These are phyloP conservation scores for Willowsia nigromaculata DNA, from an alignment of 2,888 invertebrate species.

Conservation along the genomic window DNA sequence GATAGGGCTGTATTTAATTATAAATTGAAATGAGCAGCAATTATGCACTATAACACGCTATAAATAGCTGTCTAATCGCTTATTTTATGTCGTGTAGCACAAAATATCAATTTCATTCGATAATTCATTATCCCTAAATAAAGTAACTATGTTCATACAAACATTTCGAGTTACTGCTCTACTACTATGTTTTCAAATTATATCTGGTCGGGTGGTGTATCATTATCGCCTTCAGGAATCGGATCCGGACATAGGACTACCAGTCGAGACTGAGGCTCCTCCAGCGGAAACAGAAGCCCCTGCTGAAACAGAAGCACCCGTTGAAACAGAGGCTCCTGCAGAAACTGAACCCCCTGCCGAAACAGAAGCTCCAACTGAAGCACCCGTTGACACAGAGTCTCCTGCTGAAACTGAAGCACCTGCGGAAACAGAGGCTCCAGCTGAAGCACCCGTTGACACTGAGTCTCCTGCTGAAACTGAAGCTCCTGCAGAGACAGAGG, in stretches of 20 bases:
- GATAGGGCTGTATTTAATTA: not conserved
- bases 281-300: conserved; percentile 26
- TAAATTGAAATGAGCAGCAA: not conserved
- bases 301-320: not conserved
- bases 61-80: not conserved
- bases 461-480: no score
- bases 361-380: not conserved
- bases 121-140: not conserved
- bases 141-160: conserved; percentile 7
- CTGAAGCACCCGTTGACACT: no score
- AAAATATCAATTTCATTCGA: not conserved
- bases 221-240: not conserved
- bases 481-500: not conserved
- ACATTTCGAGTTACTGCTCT: not conserved
- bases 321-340: not conserved
- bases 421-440: no score
- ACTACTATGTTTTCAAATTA: conserved; percentile 45
- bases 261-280: conserved; percentile 32
- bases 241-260: not conserved
- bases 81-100: not conserved
- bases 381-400: not conserved
- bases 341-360: not conserved
- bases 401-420: not conserved
- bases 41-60: not conserved
- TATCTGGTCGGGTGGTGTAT: conserved; percentile 11